Evolutionary conservation across 2,888 invertebrate species (phyloP), one percentile per base, ranked within the genome.

Genomic region (Timema podura): DNA sequence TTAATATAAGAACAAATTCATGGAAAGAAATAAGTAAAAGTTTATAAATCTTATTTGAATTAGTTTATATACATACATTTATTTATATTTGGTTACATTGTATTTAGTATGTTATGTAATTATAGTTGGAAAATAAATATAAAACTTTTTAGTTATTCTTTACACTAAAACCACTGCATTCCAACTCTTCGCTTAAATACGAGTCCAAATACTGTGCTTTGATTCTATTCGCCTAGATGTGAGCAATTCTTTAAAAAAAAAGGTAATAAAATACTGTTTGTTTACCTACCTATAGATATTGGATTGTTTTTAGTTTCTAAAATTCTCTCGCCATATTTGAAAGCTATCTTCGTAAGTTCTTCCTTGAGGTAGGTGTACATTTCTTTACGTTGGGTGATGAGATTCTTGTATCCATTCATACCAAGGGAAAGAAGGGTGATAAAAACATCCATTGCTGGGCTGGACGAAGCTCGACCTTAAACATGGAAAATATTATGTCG

Each of bases 371-470:
- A 87, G n/a, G 82, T 79, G 76, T 85, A 89, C 79, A 85, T 83
- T 68, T 84, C 82, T 76, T 87, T 86, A 48, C 90, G 83, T 72
- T 88, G 83, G 45, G 82, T 79, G n/a, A 89, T 81, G 44, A 89
- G 79, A 65, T 85, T 81, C 75, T 85, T 82, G 77, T 88, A 91
- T 2, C 89, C 90, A 65, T 81, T 81, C 75, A 84, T 82, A 5
- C 93, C 92, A 73, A 92, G 81, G 11, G 88, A 87, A 57, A 93
- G 80, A 13, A 93, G 79, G 0, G 92, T 93, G 78, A 93, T 91
- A 77, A 92, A 87, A 8, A 91, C 85, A 80, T 93, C 92, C 74
- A 91, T 81, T 0, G 88, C 85, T 69, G 91, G 90, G 68, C 88
- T 86, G 9, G 86, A 85, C 46, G 91, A 91, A 5, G 91, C 92